Percentiles rank a stretch among this genome's conserved stretches.
Conservation (phyloP, 2,888 invertebrate genomes). For the Gymnoscelis rufifasciata region DNA sequence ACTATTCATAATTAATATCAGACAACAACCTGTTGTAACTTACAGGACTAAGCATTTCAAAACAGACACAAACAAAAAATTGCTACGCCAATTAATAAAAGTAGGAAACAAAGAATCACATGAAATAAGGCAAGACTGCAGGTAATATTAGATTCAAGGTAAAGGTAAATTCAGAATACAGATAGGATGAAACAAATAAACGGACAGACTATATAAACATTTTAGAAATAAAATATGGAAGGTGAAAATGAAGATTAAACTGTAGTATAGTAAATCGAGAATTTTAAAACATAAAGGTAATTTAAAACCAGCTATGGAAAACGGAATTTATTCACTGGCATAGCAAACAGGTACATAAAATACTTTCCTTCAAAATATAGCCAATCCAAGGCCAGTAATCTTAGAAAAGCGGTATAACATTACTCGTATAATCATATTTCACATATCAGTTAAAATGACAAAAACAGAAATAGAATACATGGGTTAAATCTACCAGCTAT, state of each 20-base stretch:
- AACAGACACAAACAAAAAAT: conserved; percentile 45
- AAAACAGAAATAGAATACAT: conserved; percentile 51
- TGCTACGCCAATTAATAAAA: conserved; percentile 63
- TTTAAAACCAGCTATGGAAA: conserved; percentile 8
- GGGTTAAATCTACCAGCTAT: conserved; percentile 45
- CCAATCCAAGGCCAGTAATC: conserved; percentile 48
- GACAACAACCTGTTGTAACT: conserved; percentile 48
- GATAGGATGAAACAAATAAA: too few relatives aligned
- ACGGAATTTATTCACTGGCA: conserved; percentile 61
- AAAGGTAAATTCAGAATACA: too few relatives aligned
- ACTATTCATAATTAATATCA: conserved; percentile 43
- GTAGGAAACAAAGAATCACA: conserved; percentile 28
- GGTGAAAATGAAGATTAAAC: neutral
- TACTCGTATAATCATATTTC: conserved; percentile 49
- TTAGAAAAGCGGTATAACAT: conserved; percentile 21
- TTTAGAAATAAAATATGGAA: neutral
- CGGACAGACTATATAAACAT: neutral
- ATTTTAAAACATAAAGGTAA: neutral
- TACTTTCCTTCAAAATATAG: conserved; percentile 54
- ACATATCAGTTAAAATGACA: conserved; percentile 38
- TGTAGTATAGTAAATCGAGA: neutral
- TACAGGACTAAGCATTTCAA: conserved; percentile 35
- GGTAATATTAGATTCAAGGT: conserved; percentile 13
- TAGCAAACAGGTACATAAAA: conserved; percentile 69
- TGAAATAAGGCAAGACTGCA: conserved; percentile 22